Conservation (phyloP, 2,113 vertebrate species). For the Gadus macrocephalus region DNA sequence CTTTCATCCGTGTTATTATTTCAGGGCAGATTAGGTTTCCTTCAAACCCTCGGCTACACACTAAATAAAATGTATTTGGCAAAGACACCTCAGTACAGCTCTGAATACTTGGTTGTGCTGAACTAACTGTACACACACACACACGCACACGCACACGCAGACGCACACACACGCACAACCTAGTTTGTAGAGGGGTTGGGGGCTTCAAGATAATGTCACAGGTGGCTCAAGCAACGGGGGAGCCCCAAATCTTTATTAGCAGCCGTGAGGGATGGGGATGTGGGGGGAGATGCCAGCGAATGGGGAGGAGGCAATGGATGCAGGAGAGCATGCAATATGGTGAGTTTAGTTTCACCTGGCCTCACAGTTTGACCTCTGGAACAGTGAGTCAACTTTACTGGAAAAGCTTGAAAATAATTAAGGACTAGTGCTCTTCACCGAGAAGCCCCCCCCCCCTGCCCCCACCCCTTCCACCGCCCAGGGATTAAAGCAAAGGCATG, state of each 20-base stretch:
- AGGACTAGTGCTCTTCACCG: slow-evolving; percentile 53
- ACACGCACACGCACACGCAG: too few species aligned
- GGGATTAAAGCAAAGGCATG: neutral
- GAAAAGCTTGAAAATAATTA: slow-evolving; percentile 77
- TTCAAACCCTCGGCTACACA: neutral
- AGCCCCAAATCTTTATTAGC: slow-evolving; percentile 68
- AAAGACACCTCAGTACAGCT: too few species aligned
- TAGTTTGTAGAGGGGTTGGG: slow-evolving; percentile 22
- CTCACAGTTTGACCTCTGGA: slow-evolving; percentile 77
- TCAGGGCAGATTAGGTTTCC: neutral
- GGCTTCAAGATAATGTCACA: slow-evolving; percentile 67
- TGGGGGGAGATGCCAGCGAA: slow-evolving; percentile 14
- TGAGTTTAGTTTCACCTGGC: slow-evolving; percentile 75
- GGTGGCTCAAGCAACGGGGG: slow-evolving; percentile 72
- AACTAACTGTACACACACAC: too few species aligned
- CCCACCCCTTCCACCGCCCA: neutral
- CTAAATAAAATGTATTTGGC: too few species aligned
- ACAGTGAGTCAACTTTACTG: slow-evolving; percentile 65
- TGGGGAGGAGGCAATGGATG: slow-evolving; percentile 47
- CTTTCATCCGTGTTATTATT: neutral
- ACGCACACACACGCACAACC: too few species aligned
- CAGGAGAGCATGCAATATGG: slow-evolving; percentile 72
- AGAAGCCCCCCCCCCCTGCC: slow-evolving; percentile 12
- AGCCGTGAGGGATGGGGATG: slow-evolving; percentile 44
- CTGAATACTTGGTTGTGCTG: too few species aligned